phyloP scores from a whole-genome alignment of 1,140 invertebrate genomes.

The Colletes latitarsis region DNA sequence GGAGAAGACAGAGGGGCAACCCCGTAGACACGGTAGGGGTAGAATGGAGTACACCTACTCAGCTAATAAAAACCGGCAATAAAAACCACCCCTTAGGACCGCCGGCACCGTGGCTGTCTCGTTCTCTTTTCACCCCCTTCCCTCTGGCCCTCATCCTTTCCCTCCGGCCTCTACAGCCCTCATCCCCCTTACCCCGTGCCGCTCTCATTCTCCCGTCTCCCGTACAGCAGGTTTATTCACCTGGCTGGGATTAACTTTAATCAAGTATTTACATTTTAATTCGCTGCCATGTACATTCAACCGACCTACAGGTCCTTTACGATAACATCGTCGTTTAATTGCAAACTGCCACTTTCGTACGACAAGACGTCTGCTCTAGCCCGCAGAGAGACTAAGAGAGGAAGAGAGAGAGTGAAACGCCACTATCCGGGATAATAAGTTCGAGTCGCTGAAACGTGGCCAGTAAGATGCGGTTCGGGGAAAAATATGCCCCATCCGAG shows the following conservation, averaged over 20 bases:
- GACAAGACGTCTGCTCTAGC: constrained; percentile 49
- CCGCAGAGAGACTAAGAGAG: background rate
- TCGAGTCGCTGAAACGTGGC: constrained; percentile 14
- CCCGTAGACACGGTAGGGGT: constrained; percentile 63
- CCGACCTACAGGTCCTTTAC: constrained; percentile 59
- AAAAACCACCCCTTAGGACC: constrained; percentile 79
- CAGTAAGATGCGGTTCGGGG: background rate
- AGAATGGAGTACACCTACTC: constrained; percentile 75
- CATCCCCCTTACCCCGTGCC: constrained; percentile 31
- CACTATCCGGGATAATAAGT: constrained; percentile 22
- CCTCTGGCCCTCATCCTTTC: constrained; percentile 48
- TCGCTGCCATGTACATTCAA: constrained; percentile 69
- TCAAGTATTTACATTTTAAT: constrained; percentile 80
- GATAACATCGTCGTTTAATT: constrained; percentile 74
- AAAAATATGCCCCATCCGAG: constrained; percentile 1
- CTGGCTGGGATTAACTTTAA: constrained; percentile 74
- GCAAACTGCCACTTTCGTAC: constrained; percentile 69
- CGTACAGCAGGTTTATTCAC: constrained; percentile 66
- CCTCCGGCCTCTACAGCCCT: constrained; percentile 14
- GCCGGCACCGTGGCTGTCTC: constrained; percentile 62
- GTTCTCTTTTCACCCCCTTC: constrained; percentile 48
- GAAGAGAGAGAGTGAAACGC: constrained; percentile 5
- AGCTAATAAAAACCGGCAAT: constrained; percentile 81
- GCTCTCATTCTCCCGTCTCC: constrained; percentile 55
- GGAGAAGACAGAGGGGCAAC: constrained; percentile 56